Evolutionary conservation across 2,113 vertebrate genomes (phyloP), one percentile per base, ranked within the genome.

Genomic region (Malurus elegans): DNA sequence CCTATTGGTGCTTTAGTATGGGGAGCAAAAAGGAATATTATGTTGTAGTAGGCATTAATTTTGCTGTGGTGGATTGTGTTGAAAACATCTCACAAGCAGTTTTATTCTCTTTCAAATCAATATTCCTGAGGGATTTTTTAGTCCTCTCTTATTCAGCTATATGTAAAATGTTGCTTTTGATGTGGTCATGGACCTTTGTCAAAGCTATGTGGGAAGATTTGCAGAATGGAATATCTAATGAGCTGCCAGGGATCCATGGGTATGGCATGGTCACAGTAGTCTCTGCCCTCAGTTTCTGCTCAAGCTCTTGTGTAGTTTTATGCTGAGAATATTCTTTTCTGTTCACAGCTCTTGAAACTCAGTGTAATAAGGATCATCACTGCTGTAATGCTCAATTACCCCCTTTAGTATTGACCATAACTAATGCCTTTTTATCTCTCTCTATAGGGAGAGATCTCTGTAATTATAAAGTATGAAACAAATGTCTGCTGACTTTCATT

Each of bases 71-170:
- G 32, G 38, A 32, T 51, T 88, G 20, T 51, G 76, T 89, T 70
- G 76, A 72, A 90, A 94, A n/a, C 9, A 16, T 60, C 40, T 82
- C 28, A 14, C 21, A 66, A 54, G 8, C 1, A 0, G 21, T 61
- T 81, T 91, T 85, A n/a, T 91, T 91, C 42, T 72, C 44, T 83
- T 78, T 69, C 51, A 79, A 87, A 91, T 57, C n/a, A 54, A 19
- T 69, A 72, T 87, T 92, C 44, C 16, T 13, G 10, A 9, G 20
- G 11, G 8, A 4, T 23, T 18, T 62, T 89, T 71, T 76, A 70
- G 72, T 80, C 25, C 6, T n/a, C 56, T 86, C 80, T 62, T 71
- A 32, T 88, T 90, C 57, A 82, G 9, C 18, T 64, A 0, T 40
- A 79, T 84, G 34, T 60, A 29, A 54, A 71, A 86, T 14, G 7